Evolutionary conservation across 2,113 vertebrate species (phyloP), one percentile per base, ranked within the genome.

Genomic region (Sciurus niger): DNA sequence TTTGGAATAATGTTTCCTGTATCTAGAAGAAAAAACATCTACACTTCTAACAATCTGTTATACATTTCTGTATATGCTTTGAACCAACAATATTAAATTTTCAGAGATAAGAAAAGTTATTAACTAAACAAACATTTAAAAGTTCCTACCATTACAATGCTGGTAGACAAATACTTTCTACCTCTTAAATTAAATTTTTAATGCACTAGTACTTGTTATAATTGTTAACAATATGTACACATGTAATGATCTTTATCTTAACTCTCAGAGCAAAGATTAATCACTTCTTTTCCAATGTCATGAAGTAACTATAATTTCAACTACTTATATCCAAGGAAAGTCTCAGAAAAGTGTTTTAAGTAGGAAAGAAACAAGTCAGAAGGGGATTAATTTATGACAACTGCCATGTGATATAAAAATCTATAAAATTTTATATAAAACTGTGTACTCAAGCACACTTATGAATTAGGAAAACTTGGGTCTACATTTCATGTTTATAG

Each of bases 331-430:
- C 24, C 25, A 34, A 16, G 58, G 86, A 92, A 92, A 90, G 24
- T 83, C 93, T 78, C 60, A 94, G 58, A 34, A 67, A 85, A 72
- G 92, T 83, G 24, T 95, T 93, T 46, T 92, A 60, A 90, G 20
- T 94, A 86, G 65, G 28, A 96, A 95, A 78, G 46, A 94, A 93
- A 95, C 86, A 86, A 88, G n/a, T 95, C 25, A 70, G 18, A 68
- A 93, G 63, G 32, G 51, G 53, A 93, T 90, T 30, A 74, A 4
- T 73, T 67, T 79, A 95, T 67, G 51, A 95, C 43, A 85, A 90
- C 58, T 94, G 20, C 7, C 43, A 67, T 83, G 51, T 86, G 34
- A 73, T 73, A 84, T 63, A 84, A 96, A 90, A 95, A 89, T 76
- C 48, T 48, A 30, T 46, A 40, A 22, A 73, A 74, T 63, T 63